These are phyloP conservation scores for Diaphora mendica DNA, from an alignment of 2,888 invertebrate species.

Conservation along the genomic window DNA sequence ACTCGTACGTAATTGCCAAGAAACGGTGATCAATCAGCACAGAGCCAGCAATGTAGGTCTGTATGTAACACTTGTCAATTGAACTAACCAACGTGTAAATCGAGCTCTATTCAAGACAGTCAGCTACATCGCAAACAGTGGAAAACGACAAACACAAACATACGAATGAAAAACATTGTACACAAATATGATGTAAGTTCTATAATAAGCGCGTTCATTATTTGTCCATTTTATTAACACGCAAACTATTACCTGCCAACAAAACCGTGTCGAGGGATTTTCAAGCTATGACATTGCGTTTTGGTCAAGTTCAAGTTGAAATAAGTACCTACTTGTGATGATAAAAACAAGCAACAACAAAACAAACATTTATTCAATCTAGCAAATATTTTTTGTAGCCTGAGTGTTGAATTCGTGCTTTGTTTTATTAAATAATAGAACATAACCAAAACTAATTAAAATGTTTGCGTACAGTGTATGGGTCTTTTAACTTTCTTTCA, in stretches of 20 bases:
- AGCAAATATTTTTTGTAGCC: conserved; percentile 23
- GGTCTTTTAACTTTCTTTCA: not conserved
- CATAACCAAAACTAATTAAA: conserved; percentile 4
- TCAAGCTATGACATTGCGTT: conserved; percentile 65
- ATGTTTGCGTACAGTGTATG: not conserved
- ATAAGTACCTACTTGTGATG: conserved; percentile 15
- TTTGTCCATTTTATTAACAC: conserved; percentile 76
- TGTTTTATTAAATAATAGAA: conserved; percentile 22
- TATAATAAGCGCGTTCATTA: conserved; percentile 65
- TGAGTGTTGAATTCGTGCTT: conserved; percentile 14
- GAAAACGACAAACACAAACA: conserved; percentile 12
- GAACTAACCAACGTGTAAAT: not conserved
- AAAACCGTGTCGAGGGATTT: conserved; percentile 57
- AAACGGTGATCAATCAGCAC: not conserved
- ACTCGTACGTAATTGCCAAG: not conserved
- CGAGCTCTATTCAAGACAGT: not conserved
- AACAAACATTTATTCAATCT: conserved; percentile 43
- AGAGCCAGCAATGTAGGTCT: not conserved
- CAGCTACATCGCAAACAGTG: not conserved
- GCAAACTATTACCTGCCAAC: conserved; percentile 56
- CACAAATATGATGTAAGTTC: conserved; percentile 76
- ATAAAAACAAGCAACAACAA: conserved; percentile 44
- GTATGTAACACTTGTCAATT: conserved; percentile 1
- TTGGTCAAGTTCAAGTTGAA: conserved; percentile 81
- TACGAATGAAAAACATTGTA: conserved; percentile 33